Evolutionary conservation across 2,888 invertebrate genomes (phyloP), one percentile per base, ranked within the genome.

Genomic region (Agrilus mali): DNA sequence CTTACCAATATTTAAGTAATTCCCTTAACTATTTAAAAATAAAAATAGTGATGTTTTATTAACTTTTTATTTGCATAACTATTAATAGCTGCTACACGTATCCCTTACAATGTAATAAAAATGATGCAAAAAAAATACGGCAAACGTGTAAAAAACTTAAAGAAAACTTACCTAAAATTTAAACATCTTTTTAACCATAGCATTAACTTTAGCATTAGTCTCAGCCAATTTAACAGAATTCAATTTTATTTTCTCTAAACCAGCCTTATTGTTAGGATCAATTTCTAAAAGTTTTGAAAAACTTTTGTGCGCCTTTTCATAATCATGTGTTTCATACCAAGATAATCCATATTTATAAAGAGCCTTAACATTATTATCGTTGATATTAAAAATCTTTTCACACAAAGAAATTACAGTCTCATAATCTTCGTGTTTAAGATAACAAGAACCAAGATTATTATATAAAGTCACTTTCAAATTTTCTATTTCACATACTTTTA

Each of bases 401-500:
- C 73, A 86, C 10, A 87, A 70, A 33, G 73, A 68, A 27, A 85
- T 60, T 0, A 79, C 80, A 46, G 79, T 75, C 5, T 77, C 72
- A 62, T 77, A 83, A 50, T 82, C 79, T 8, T 77, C 64, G 47
- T 72, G 72, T 48, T 78, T 78, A 15, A 87, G 70, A 54, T 88
- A 82, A 60, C 89, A 88, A 37, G 83, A 82, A 0, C 89, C 85
- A 60, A 92, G 68, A 64, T 93, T 93, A 52, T 85, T 83, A 60
- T 83, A 86, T 7, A 89, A 68, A 52, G 76, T 78, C 8, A 77
- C 66, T 60, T 83, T 77, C 7, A 85, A 61, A 41, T 68, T 65
- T 33, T 73, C 60, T 50, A 85, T 68, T 43, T 76, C 72, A 7
- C 67, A 61, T 1, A 70, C 55, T 27, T 60, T 56, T 22, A 76